Evolutionary conservation across 2,888 invertebrate genomes (phyloP).

Genomic region (Chymomyza fuscimana): DNA sequence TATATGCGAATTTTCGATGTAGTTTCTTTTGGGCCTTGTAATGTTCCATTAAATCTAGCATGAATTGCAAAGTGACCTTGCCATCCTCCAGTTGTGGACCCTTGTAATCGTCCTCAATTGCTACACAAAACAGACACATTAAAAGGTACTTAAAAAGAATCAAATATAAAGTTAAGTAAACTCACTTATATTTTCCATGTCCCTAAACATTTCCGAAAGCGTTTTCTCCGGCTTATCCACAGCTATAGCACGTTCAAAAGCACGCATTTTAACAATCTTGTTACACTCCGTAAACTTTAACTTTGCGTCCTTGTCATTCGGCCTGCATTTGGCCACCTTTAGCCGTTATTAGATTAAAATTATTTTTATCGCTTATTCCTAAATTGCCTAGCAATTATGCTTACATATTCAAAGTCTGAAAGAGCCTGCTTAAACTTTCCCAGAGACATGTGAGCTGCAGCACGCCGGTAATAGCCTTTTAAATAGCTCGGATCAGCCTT

Average conservation of each 20-base stretch:
- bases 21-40: constrained; percentile 95
- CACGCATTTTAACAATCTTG: constrained; percentile 96
- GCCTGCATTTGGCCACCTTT: constrained; percentile 93
- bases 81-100: constrained; percentile 94
- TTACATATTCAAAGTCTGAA: constrained; percentile 97
- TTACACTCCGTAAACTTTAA: constrained; percentile 95
- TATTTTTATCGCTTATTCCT: neutral
- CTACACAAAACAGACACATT: constrained; percentile 81
- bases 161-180: neutral
- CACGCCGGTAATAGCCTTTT: constrained; percentile 98
- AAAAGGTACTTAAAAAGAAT: neutral
- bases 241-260: constrained; percentile 98
- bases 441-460: constrained; percentile 97
- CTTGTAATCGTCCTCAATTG: constrained; percentile 95
- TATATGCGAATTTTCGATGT: constrained; percentile 98
- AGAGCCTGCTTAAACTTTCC: constrained; percentile 98
- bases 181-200: constrained; percentile 93
- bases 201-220: constrained; percentile 90
- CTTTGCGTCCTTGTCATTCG: constrained; percentile 96
- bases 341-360: constrained; percentile 5
- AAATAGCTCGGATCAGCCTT: constrained; percentile 93
- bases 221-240: constrained; percentile 93
- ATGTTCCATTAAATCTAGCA: constrained; percentile 92
- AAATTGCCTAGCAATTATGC: constrained; percentile 52
- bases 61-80: constrained; percentile 93